Evolutionary conservation across 2,113 vertebrate genomes (phyloP).

Genomic region (Monopterus albus): DNA sequence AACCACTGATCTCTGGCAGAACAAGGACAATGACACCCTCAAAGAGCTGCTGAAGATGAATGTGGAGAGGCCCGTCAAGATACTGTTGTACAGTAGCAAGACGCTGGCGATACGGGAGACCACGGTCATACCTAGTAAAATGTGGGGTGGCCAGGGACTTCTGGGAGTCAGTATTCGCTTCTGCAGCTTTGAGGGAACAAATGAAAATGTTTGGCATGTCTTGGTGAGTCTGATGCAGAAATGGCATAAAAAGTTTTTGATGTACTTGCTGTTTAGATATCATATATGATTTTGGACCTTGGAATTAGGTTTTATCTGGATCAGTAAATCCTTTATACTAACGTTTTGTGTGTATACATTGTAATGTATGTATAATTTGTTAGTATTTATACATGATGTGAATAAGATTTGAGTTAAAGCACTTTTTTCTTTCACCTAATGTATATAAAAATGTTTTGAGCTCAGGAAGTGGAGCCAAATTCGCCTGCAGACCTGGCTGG

Average conservation of each 20-base stretch:
- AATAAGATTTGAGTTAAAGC: not conserved
- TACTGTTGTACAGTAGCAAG: conserved; percentile 96
- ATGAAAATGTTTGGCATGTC: conserved; percentile 97
- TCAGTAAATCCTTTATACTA: too few relatives aligned
- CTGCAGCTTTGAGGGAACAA: conserved; percentile 96
- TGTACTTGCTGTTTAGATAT: too few relatives aligned
- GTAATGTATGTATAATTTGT: too few relatives aligned
- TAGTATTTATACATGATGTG: too few relatives aligned
- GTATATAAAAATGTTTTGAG: conserved; percentile 8
- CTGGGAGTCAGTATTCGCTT: conserved; percentile 97
- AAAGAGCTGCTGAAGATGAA: conserved; percentile 94
- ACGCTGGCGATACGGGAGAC: conserved; percentile 92
- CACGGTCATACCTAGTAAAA: conserved; percentile 90
- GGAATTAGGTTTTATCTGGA: too few relatives aligned
- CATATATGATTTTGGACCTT: too few relatives aligned
- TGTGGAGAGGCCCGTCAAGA: conserved; percentile 93
- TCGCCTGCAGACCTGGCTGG: conserved; percentile 94
- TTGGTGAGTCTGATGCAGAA: conserved; percentile 85
- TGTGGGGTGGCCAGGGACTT: conserved; percentile 96
- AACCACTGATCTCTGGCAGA: conserved; percentile 76
- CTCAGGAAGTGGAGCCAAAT: conserved; percentile 94
- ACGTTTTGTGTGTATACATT: too few relatives aligned
- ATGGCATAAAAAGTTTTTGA: too few relatives aligned
- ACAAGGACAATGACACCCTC: conserved; percentile 96
- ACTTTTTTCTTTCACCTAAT: not conserved